Conservation (phyloP, 1,140 invertebrate genomes). For the Pomacea maculata region DNA sequence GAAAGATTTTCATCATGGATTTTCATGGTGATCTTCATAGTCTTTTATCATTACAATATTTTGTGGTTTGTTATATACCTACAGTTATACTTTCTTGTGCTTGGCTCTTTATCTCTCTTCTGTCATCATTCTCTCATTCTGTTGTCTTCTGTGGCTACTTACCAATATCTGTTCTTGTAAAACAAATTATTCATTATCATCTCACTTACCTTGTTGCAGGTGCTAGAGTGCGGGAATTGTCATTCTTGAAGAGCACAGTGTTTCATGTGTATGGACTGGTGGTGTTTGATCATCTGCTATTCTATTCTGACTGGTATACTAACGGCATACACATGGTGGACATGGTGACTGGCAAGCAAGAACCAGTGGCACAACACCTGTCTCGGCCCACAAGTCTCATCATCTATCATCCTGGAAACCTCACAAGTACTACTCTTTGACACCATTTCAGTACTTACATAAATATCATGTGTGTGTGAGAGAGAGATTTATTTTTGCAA, state of each 20-base stretch:
- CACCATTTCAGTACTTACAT: neutral
- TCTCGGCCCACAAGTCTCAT: slow-evolving; percentile 41
- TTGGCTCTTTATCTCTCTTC: too few species aligned
- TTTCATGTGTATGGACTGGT: slow-evolving; percentile 40
- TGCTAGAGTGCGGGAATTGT: slow-evolving; percentile 26
- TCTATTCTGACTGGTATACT: slow-evolving; percentile 43
- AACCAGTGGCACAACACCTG: slow-evolving; percentile 32
- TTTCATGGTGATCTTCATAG: slow-evolving; percentile 38
- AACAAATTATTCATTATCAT: neutral
- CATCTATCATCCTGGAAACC: slow-evolving; percentile 38
- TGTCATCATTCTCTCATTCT: too few species aligned
- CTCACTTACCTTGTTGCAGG: slow-evolving; percentile 19
- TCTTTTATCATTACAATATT: too few species aligned
- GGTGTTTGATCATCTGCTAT: slow-evolving; percentile 36
- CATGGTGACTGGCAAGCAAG: slow-evolving; percentile 36
- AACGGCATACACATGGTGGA: slow-evolving; percentile 42
- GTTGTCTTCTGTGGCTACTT: too few species aligned
- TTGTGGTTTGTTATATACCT: too few species aligned
- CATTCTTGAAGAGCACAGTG: slow-evolving; percentile 28
- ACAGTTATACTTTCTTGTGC: too few species aligned
- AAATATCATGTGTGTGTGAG: neutral
- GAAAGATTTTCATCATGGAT: slow-evolving; percentile 40
- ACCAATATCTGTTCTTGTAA: too few species aligned
- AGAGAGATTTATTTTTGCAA: too few species aligned
- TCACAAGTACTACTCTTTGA: slow-evolving; percentile 25